A percentile compares a stretch with the other conserved stretches of the same genome.
Conservation (phyloP, 1,140 invertebrate genomes). For the Polypedilum pembai region DNA sequence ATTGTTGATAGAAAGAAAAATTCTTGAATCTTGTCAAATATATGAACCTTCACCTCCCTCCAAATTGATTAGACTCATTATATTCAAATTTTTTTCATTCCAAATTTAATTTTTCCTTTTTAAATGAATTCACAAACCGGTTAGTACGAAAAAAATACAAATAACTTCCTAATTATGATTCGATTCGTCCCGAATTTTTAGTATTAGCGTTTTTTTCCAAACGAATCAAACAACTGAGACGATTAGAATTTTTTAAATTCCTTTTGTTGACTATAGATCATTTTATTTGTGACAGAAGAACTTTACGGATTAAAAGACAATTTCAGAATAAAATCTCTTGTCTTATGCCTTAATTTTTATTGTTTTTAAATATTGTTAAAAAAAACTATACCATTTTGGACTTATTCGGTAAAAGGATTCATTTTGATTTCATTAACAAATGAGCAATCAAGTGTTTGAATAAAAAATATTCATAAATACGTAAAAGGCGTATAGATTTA, state of each 20-base stretch:
- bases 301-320: background rate
- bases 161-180: background rate
- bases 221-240: background rate
- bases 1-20: background rate
- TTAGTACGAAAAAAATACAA: background rate
- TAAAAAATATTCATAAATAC: too few relatives aligned
- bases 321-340: background rate
- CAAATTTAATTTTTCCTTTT: constrained; percentile 3
- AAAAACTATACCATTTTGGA: too few relatives aligned
- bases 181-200: background rate
- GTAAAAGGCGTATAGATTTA: too few relatives aligned
- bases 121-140: background rate
- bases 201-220: background rate
- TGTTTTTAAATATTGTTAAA: too few relatives aligned
- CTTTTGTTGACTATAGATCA: background rate
- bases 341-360: too few relatives aligned
- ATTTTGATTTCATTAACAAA: too few relatives aligned
- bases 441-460: too few relatives aligned
- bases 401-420: too few relatives aligned
- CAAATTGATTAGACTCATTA: constrained; percentile 10
- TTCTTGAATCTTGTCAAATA: constrained; percentile 13
- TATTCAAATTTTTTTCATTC: constrained; percentile 2
- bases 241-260: constrained; percentile 8
- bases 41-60: background rate
- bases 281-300: background rate